Base-by-base conservation (phyloP, 2,888 invertebrate genomes). In the Polyommatus iphigenia region DNA sequence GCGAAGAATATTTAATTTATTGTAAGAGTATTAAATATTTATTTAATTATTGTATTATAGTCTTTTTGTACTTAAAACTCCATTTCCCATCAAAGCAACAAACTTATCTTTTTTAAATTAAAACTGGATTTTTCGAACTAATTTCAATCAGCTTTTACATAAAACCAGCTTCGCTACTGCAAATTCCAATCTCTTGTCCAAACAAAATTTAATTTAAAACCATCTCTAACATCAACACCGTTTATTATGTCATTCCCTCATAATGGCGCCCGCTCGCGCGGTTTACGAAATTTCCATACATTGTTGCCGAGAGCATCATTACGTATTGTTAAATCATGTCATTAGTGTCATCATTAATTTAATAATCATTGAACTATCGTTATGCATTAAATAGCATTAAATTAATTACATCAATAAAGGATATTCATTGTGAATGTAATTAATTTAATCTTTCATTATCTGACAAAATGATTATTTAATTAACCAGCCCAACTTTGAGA, bases 321-420 rank as follows among this genome's bases (percentile, higher is more conserved):
- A 67, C 6, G 59, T 20, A 3, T 8, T 3, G 62, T 62, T 24
- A 72, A n/a, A 41, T 72, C 3, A 41, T 41, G 15, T 41, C 41
- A 72, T 72, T 41, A 72, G 10, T 72, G 41, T 72, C 72, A 41
- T 72, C 41, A 72, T 41, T 13, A 41, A 41, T 72, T 71, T 18
- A 15, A 36, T 71, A 6, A 71, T 18, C 36, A 71, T 71, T 71
- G 13, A 54, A 71, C 15, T 36, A 71, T 36, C 15, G 59, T 20
- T 59, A 59, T 46, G 13, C 46, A 36, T 36, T 36, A 10, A 46
- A 46, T 46, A 46, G 3, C 46, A 46, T 46, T 46, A 46, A 46
- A 46, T 46, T 46, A 46, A 13, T 46, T 13, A 13, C 46, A 46
- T 46, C 10, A 46, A 46, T 46, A 3, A 13, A 41, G 41, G 41